Percentiles rank a stretch among this genome's conserved stretches.
These are phyloP conservation scores for Macaria liturata DNA, from an alignment of 2,888 invertebrate species.

Conservation along the genomic window DNA sequence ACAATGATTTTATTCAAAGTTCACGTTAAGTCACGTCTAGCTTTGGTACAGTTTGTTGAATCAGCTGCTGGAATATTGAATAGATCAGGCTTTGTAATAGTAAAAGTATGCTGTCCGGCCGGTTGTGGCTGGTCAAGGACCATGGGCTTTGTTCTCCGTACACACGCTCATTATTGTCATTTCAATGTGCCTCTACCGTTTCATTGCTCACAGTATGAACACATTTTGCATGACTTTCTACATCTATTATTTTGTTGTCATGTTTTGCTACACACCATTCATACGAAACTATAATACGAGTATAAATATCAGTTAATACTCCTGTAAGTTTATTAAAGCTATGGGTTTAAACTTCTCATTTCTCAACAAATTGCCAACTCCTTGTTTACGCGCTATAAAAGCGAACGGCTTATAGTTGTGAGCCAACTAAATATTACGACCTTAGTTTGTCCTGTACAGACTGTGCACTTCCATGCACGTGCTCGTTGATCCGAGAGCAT, in stretches of 20 bases:
- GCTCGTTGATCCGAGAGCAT: slow-evolving; percentile 34
- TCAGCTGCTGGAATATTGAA: slow-evolving; percentile 45
- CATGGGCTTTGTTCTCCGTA: slow-evolving; percentile 57
- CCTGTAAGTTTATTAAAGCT: too few species aligned
- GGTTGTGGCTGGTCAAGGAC: slow-evolving; percentile 68
- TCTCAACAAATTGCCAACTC: slow-evolving; percentile 13
- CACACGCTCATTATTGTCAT: slow-evolving; percentile 42
- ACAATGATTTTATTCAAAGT: background rate
- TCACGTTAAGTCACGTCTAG: slow-evolving; percentile 27
- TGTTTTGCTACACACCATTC: too few species aligned
- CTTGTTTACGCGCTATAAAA: slow-evolving; percentile 34
- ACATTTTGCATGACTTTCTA: too few species aligned
- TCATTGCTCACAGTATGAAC: too few species aligned
- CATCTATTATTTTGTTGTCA: too few species aligned
- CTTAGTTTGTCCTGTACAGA: slow-evolving; percentile 35
- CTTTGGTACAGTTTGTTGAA: slow-evolving; percentile 32
- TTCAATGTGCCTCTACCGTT: slow-evolving; percentile 19
- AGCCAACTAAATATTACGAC: slow-evolving; percentile 36
- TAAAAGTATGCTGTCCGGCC: slow-evolving; percentile 60
- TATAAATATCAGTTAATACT: too few species aligned
- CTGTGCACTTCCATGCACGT: slow-evolving; percentile 43
- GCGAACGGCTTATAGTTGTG: slow-evolving; percentile 31
- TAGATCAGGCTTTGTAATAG: slow-evolving; percentile 52
- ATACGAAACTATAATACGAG: too few species aligned
- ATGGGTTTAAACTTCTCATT: slow-evolving; percentile 8